phyloP scores from a whole-genome alignment of 30 jellyfish, hydroid and myxozoan species.

The Hydractinia symbiolongicarpus region DNA sequence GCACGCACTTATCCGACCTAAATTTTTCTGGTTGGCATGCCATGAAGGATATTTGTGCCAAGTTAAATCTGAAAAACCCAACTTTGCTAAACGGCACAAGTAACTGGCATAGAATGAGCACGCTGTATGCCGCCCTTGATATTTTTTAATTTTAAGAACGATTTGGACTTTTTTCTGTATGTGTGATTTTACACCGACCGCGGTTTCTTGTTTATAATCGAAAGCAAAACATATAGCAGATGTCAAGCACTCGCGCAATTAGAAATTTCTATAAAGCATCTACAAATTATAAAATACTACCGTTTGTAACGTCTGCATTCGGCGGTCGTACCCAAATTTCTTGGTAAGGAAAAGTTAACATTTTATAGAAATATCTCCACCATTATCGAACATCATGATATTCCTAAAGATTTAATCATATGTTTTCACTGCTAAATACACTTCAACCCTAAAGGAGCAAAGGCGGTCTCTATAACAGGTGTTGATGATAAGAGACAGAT shows the following conservation, averaged over 20 bases:
- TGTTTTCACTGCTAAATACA: slow-evolving; percentile 13
- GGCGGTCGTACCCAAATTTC: not conserved
- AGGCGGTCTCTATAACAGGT: slow-evolving; percentile 11
- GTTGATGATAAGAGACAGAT: slow-evolving; percentile 10
- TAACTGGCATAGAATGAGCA: too few species aligned
- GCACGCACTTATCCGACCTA: too few species aligned
- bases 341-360: not conserved
- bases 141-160: too few species aligned
- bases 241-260: slow-evolving; percentile 1
- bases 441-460: slow-evolving; percentile 2
- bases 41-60: too few species aligned
- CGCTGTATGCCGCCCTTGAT: too few species aligned
- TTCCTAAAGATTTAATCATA: not conserved
- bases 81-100: too few species aligned
- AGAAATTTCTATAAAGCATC: not conserved
- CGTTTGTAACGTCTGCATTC: not conserved
- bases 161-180: too few species aligned
- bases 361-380: not conserved
- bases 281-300: not conserved
- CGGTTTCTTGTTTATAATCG: too few species aligned
- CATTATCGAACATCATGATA: slow-evolving; percentile 12
- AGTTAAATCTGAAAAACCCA: too few species aligned
- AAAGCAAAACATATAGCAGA: too few species aligned
- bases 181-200: too few species aligned
- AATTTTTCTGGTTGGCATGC: too few species aligned